Base-by-base conservation (phyloP, 2,113 vertebrate genomes). In the Butastur rufipennis region DNA sequence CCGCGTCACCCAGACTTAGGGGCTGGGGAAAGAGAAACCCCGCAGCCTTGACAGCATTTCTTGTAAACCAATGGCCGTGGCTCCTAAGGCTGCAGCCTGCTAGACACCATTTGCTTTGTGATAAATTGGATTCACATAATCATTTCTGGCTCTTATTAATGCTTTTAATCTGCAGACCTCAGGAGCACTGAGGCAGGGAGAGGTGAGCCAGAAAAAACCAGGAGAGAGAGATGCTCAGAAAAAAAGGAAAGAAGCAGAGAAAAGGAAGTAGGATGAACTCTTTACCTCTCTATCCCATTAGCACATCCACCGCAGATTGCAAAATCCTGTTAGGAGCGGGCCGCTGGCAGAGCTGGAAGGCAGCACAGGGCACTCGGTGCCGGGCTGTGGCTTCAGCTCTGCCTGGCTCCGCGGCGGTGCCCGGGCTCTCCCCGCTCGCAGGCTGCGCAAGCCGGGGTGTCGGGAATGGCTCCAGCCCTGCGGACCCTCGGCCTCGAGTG, bases 201-300 rank as follows among this genome's bases (percentile, higher is more conserved):
- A 87, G 70, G 68, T 59, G 43, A 95, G 79, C 62, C 70, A 72
- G 81, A 66, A 74, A 59, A 81, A 90, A 73, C 22, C 22, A 2
- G 34, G 38, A 53, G 50, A 43, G 23, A 48, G 70, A 50, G 48
- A 63, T 68, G 59, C 70, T 72, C 40, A n/a, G 67, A 12, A 67
- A 42, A 45, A 59, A 72, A 63, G 61, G 66, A 31, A 83, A 73
- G 72, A 22, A 58, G 48, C 74, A 26, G 78, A 52, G 77, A n/a
- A 79, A 91, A 96, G 85, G 11, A 71, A 82, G 87, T 16, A 52
- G 90, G 66, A 56, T 96, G 96, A 97, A 95, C 93, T 95, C 81
- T 88, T 91, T 94, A 95, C 95, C 81, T 94, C 73, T 96, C 70
- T 63, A 95, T 96, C 96, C 93, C 74, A 82, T 96, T 93, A 96